These are phyloP conservation scores for Goniozus legneri DNA, from an alignment of 1,140 invertebrate species.

Conservation along the genomic window DNA sequence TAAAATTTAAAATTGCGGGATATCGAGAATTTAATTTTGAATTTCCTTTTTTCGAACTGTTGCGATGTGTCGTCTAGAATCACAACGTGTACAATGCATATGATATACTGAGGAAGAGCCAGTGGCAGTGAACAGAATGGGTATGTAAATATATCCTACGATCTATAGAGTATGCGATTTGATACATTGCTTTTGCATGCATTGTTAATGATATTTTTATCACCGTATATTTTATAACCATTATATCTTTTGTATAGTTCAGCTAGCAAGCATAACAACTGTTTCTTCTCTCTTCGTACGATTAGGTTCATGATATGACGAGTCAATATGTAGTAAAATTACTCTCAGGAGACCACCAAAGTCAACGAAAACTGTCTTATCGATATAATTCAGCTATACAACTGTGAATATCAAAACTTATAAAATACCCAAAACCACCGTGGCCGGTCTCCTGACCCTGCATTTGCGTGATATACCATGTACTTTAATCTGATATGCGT, in stretches of 20 bases:
- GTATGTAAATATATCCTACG: conserved; percentile 45
- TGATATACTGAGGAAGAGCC: conserved; percentile 39
- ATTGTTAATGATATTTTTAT: conserved; percentile 39
- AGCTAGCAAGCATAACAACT: conserved; percentile 51
- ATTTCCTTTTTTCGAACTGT: conserved; percentile 13
- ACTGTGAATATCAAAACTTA: conserved; percentile 50
- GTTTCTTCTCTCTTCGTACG: conserved; percentile 33
- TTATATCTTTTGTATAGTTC: conserved; percentile 35
- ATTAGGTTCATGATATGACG: conserved; percentile 49
- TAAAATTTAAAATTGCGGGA: conserved; percentile 11
- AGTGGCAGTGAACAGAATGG: conserved; percentile 49
- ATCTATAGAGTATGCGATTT: conserved; percentile 49
- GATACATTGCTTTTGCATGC: conserved; percentile 52
- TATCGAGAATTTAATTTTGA: conserved; percentile 15
- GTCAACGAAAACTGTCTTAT: conserved; percentile 35
- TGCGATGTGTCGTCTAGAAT: conserved; percentile 18
- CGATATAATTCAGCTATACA: conserved; percentile 43
- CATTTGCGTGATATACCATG: conserved; percentile 29
- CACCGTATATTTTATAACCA: conserved; percentile 18
- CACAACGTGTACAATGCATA: conserved; percentile 29
- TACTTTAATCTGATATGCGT: conserved; percentile 48
- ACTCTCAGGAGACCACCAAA: conserved; percentile 36
- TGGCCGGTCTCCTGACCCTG: conserved; percentile 40
- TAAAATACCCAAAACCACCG: conserved; percentile 52
- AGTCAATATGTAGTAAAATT: conserved; percentile 47